Evolutionary conservation across 2,113 vertebrate species (phyloP).

Genomic region (Empidonax alnorum): DNA sequence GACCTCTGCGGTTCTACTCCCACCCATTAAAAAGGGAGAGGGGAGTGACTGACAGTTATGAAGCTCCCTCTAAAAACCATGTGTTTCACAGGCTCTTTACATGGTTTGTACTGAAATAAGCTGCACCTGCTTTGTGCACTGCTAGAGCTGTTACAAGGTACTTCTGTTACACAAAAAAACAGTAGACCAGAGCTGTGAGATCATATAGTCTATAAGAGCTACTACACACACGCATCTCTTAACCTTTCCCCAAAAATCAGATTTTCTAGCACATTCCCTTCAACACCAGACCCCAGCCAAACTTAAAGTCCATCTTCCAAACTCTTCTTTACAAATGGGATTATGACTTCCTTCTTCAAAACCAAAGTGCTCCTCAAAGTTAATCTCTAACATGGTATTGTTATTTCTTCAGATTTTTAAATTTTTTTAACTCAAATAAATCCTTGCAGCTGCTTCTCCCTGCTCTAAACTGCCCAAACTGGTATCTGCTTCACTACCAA

Average conservation of each 20-base stretch:
- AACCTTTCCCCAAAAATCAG: background rate
- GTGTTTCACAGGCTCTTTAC: rapidly evolving
- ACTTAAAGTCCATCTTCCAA: background rate
- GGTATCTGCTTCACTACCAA: background rate
- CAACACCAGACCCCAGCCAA: background rate
- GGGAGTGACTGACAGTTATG: background rate
- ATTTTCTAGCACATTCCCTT: background rate
- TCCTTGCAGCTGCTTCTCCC: background rate
- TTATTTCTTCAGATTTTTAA: background rate
- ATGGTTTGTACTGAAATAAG: background rate
- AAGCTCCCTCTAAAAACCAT: background rate
- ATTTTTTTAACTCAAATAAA: background rate
- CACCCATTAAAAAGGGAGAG: background rate
- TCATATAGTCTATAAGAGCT: rapidly evolving
- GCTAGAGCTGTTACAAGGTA: background rate
- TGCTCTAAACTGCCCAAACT: background rate
- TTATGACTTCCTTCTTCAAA: background rate
- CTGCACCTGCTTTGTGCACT: background rate
- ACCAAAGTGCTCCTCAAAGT: background rate
- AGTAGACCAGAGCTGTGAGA: background rate
- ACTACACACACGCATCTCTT: background rate
- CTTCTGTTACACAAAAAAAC: background rate
- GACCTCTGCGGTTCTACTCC: background rate
- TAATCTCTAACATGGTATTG: background rate
- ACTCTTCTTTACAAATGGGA: background rate